phyloP scores from a whole-genome alignment of 2,888 invertebrate genomes.

The Trichogramma dendrolimi region DNA sequence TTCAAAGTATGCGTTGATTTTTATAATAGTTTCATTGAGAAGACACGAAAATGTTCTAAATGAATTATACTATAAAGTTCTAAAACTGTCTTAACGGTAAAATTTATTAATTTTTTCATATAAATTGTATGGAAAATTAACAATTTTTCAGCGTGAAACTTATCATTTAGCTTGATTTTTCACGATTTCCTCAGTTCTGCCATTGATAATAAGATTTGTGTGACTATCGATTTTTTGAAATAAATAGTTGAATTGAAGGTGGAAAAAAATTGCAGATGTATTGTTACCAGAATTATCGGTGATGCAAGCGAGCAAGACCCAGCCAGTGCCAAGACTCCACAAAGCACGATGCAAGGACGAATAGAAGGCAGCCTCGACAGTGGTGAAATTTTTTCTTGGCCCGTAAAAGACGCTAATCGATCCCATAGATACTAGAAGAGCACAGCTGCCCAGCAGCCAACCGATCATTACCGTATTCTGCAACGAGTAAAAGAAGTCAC shows the following conservation, averaged over 20 bases:
- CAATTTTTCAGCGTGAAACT: too few species aligned
- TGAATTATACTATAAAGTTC: too few species aligned
- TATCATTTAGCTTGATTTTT: too few species aligned
- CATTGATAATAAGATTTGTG: too few species aligned
- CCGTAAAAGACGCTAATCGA: slow-evolving; percentile 64
- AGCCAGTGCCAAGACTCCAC: slow-evolving; percentile 67
- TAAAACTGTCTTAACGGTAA: too few species aligned
- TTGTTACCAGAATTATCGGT: slow-evolving; percentile 63
- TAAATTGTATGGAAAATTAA: too few species aligned
- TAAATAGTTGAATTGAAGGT: background rate
- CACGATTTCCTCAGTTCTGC: too few species aligned
- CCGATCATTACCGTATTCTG: slow-evolving; percentile 39
- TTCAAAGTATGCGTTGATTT: too few species aligned
- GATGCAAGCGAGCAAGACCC: slow-evolving; percentile 61
- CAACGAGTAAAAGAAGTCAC: slow-evolving; percentile 12
- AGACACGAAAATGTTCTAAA: background rate
- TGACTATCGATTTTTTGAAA: too few species aligned
- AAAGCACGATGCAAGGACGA: slow-evolving; percentile 64
- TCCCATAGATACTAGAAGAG: slow-evolving; percentile 57
- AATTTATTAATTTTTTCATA: too few species aligned
- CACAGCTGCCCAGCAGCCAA: slow-evolving; percentile 37
- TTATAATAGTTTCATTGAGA: background rate
- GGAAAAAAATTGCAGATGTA: background rate
- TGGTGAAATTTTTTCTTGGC: slow-evolving; percentile 58
- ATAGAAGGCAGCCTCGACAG: slow-evolving; percentile 63